Evolutionary conservation across 2,797 vertebrate species (phyloP).

Genomic region (Centroberyx gerrardi): DNA sequence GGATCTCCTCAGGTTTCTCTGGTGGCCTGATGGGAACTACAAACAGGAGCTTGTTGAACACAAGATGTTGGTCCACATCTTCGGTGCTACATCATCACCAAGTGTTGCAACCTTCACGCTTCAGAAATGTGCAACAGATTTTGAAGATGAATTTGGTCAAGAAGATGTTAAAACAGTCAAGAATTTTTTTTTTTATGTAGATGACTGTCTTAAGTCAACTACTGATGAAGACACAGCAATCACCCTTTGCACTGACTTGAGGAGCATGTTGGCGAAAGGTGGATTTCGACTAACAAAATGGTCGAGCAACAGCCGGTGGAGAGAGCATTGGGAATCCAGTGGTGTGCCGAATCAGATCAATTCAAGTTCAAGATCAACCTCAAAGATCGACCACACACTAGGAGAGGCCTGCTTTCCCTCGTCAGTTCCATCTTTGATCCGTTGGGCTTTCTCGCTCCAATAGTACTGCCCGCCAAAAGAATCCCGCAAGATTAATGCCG

Average conservation of each 20-base stretch:
- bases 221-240: constrained; percentile 34
- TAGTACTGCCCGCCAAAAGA: constrained; percentile 14
- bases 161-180: constrained; percentile 14
- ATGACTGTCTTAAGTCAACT: constrained; percentile 43
- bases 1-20: constrained; percentile 42
- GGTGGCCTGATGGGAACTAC: constrained; percentile 49
- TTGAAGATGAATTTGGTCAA: constrained; percentile 1
- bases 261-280: constrained; percentile 38
- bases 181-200: constrained; percentile 31
- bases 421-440: constrained; percentile 61
- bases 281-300: constrained; percentile 54
- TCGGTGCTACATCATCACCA: constrained; percentile 9
- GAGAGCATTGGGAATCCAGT: constrained; percentile 46
- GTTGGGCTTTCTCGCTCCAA: constrained; percentile 24
- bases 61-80: constrained; percentile 38
- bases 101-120: neutral
- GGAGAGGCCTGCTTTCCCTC: constrained; percentile 48
- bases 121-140: constrained; percentile 11
- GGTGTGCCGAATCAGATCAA: constrained; percentile 50
- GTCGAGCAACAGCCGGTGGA: constrained; percentile 44
- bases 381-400: constrained; percentile 40
- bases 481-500: constrained; percentile 12
- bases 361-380: constrained; percentile 52
- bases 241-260: constrained; percentile 15
- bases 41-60: constrained; percentile 19